Percentiles rank a stretch among this genome's conserved stretches.
Evolutionary conservation across 2,797 vertebrate genomes (phyloP).

Genomic region (Fringilla coelebs): DNA sequence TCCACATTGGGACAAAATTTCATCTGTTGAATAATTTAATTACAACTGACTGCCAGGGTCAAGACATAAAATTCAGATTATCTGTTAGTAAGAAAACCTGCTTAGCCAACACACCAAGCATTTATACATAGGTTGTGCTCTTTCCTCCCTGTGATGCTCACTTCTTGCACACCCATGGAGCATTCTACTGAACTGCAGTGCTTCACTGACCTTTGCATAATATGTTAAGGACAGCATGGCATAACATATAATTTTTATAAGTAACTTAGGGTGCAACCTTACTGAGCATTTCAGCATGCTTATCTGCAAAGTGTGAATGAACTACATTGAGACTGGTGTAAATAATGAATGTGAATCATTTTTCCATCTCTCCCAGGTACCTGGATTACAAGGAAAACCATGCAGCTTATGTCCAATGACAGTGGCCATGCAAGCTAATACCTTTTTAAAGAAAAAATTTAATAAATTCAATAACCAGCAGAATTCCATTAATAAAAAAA

Average conservation of each 20-base stretch:
- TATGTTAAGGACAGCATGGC: background rate
- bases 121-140: background rate
- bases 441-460: background rate
- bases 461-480: background rate
- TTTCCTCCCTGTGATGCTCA: background rate
- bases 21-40: background rate
- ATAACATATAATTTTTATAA: background rate
- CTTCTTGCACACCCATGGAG: fast-evolving
- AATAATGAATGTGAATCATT: background rate
- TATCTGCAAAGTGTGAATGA: background rate
- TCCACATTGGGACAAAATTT: background rate
- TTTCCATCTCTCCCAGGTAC: background rate
- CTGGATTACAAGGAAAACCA: background rate
- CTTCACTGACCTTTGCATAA: background rate
- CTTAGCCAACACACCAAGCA: background rate
- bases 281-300: background rate
- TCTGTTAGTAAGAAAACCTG: background rate
- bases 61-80: background rate
- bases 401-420: background rate
- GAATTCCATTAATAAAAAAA: background rate
- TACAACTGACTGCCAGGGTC: background rate
- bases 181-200: background rate
- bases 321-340: background rate
- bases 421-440: background rate
- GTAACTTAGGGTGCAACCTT: background rate